Conservation (phyloP, 2,888 invertebrate species). For the Toxonevra muliebris region DNA sequence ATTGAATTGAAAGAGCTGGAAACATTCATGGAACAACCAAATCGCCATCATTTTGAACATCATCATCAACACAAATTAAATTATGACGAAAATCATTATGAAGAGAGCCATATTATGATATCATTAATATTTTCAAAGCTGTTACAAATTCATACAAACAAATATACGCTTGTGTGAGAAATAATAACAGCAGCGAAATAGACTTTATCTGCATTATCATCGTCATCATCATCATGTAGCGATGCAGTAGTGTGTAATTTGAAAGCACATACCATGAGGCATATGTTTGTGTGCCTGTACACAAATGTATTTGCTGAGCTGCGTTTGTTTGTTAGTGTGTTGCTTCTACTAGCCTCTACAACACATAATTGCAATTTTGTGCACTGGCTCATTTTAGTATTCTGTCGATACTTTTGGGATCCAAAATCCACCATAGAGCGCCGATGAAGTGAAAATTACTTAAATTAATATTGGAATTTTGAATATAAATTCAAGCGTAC, state of each 20-base stretch:
- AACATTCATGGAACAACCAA: not conserved
- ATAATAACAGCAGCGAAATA: not conserved
- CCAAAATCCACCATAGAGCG: not conserved
- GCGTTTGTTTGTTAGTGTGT: not conserved
- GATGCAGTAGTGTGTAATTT: not conserved
- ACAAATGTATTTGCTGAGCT: not conserved
- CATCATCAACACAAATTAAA: not conserved
- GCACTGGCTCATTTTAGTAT: not conserved
- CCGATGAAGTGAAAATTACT: constrained; percentile 49
- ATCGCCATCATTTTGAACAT: not conserved
- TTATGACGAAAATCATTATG: no score
- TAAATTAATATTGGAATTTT: constrained; percentile 52
- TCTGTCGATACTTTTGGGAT: no score
- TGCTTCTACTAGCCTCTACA: not conserved
- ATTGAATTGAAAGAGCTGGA: not conserved
- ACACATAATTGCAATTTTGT: no score
- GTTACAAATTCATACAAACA: no score
- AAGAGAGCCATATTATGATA: constrained; percentile 1
- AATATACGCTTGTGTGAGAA: no score
- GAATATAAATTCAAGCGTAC: not conserved
- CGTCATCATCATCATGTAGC: constrained; percentile 2
- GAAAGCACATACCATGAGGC: not conserved
- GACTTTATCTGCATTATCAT: not conserved
- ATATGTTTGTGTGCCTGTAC: not conserved
- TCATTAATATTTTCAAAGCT: constrained; percentile 2